phyloP scores from a whole-genome alignment of 2,888 invertebrate species.

The Drosophila mulleri region DNA sequence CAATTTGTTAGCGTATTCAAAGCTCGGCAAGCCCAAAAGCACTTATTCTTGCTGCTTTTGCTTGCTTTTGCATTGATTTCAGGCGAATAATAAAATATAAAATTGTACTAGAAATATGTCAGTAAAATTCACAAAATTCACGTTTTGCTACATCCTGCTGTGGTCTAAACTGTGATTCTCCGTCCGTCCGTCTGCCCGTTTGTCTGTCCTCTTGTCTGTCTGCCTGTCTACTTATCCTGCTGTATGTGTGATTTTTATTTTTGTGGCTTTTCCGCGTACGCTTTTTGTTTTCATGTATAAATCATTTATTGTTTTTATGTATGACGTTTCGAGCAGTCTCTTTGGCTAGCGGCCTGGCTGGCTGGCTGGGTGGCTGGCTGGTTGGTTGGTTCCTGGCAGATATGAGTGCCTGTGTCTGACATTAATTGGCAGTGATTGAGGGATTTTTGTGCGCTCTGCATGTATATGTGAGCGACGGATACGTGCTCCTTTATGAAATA shows the following conservation, averaged over 20 bases:
- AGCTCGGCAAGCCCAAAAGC: background rate
- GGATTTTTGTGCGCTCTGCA: slow-evolving; percentile 69
- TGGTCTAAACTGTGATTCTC: slow-evolving; percentile 32
- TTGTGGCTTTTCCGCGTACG: slow-evolving; percentile 74
- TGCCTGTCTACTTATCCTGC: slow-evolving; percentile 30
- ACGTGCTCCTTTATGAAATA: slow-evolving; percentile 79
- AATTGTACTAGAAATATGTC: slow-evolving; percentile 77
- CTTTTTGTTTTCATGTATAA: slow-evolving; percentile 77
- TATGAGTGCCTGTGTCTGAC: slow-evolving; percentile 80
- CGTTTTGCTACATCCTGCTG: slow-evolving; percentile 69
- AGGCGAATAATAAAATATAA: slow-evolving; percentile 70
- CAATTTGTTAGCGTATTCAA: slow-evolving; percentile 15
- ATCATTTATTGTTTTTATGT: slow-evolving; percentile 79
- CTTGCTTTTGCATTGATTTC: slow-evolving; percentile 68
- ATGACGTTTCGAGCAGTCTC: slow-evolving; percentile 65
- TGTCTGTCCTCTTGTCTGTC: background rate
- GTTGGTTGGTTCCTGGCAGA: slow-evolving; percentile 57
- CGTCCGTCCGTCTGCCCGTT: slow-evolving; percentile 3
- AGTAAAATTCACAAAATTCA: slow-evolving; percentile 75
- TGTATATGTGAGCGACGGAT: slow-evolving; percentile 53
- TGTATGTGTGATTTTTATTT: slow-evolving; percentile 73
- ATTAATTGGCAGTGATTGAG: slow-evolving; percentile 81
- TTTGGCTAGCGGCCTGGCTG: slow-evolving; percentile 28
- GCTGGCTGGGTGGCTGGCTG: slow-evolving; percentile 27
- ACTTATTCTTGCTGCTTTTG: slow-evolving; percentile 11